Conservation (phyloP, 2,113 vertebrate genomes). For the Camelus bactrianus region DNA sequence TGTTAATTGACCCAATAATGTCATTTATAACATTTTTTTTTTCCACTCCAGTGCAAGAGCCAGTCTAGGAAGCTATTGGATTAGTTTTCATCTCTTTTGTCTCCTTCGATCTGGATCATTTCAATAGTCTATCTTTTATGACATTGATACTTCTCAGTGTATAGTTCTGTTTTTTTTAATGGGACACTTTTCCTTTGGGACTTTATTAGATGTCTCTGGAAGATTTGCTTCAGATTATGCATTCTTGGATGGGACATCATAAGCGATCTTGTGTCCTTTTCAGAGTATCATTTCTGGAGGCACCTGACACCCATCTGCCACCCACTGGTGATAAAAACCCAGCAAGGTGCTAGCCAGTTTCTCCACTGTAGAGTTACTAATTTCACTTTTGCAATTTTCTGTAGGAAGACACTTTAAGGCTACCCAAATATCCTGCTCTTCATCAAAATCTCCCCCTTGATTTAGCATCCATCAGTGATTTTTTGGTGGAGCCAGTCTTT, state of each 20-base stretch:
- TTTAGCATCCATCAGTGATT: neutral
- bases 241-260: fast-evolving
- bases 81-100: neutral
- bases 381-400: neutral
- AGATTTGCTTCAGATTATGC: neutral
- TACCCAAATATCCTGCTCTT: neutral
- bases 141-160: neutral
- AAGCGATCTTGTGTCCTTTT: neutral
- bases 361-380: neutral
- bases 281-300: neutral
- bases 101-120: neutral
- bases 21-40: neutral
- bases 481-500: neutral
- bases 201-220: neutral
- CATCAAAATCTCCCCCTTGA: neutral
- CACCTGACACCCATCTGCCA: no score
- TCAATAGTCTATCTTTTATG: neutral
- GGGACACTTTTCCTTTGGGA: neutral
- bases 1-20: neutral
- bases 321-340: fast-evolving
- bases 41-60: neutral
- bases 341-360: neutral
- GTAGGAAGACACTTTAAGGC: neutral
- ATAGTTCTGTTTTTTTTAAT: neutral
- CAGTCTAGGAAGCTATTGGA: neutral